Evolutionary conservation across 2,888 invertebrate species (phyloP).

Genomic region (Maniola hyperantus): DNA sequence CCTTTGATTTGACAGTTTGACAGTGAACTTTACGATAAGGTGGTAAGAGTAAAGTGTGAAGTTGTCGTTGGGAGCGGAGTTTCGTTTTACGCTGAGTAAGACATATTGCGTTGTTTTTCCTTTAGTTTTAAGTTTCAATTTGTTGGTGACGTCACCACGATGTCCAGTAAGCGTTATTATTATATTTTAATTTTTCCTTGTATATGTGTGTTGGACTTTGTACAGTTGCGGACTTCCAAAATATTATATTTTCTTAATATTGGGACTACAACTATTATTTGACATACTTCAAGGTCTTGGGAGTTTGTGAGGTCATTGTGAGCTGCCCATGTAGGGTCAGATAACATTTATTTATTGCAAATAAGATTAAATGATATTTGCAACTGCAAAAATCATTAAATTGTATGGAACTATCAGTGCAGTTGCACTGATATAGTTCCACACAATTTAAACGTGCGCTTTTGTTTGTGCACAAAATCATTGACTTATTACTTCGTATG

Average conservation of each 20-base stretch:
- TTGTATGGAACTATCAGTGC: no score
- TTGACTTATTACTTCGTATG: no score
- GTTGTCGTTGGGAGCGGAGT: slow-evolving; percentile 51
- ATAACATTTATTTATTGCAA: no score
- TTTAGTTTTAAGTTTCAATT: slow-evolving; percentile 19
- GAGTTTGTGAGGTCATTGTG: no score
- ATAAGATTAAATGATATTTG: no score
- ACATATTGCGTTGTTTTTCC: slow-evolving; percentile 36
- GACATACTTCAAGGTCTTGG: no score
- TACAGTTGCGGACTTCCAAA: slow-evolving; percentile 15
- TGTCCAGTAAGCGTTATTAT: slow-evolving; percentile 7
- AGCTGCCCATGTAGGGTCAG: no score
- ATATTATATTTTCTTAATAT: not conserved
- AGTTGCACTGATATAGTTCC: no score
- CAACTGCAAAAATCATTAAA: no score
- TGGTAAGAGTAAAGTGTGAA: slow-evolving; percentile 61
- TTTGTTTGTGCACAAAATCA: no score
- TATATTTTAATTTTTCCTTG: slow-evolving; percentile 1
- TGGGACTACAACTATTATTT: not conserved
- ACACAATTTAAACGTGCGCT: no score
- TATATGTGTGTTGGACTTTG: slow-evolving; percentile 19
- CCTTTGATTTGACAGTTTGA: slow-evolving; percentile 36
- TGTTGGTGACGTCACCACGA: slow-evolving; percentile 11
- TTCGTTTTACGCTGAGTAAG: slow-evolving; percentile 39
- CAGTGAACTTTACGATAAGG: slow-evolving; percentile 49